These are phyloP conservation scores for Epinotia brunnichana DNA, from an alignment of 2,888 invertebrate genomes.

Conservation along the genomic window DNA sequence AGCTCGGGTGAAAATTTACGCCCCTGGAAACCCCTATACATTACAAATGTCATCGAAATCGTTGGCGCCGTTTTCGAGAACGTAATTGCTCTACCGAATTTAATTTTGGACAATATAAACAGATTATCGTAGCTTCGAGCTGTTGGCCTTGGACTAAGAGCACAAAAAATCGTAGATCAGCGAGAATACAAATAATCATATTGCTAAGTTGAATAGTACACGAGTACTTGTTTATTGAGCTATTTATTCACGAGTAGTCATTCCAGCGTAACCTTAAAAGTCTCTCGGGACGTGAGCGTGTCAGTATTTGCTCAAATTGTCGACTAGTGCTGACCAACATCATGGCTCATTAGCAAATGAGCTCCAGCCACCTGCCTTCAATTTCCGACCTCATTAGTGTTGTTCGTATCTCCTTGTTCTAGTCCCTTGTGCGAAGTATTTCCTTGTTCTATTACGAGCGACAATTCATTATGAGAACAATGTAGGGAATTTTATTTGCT, in stretches of 20 bases:
- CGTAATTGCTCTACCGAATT: no score
- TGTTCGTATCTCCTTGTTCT: not conserved
- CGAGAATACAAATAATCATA: no score
- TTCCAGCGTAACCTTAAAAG: not conserved
- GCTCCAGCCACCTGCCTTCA: not conserved
- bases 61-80: no score
- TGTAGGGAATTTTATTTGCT: not conserved
- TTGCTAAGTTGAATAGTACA: no score
- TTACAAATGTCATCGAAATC: no score
- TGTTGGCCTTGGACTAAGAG: no score
- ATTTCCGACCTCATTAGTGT: not conserved
- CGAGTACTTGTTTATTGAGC: no score
- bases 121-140: no score
- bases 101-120: no score
- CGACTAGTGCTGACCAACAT: constrained; percentile 20
- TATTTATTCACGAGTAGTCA: not conserved
- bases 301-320: not conserved
- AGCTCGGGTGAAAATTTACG: no score
- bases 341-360: constrained; percentile 11
- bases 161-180: no score
- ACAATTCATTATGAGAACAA: constrained; percentile 20
- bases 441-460: constrained; percentile 4
- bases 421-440: not conserved
- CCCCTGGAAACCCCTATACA: no score
- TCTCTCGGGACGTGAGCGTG: not conserved